Percentiles rank a stretch among this genome's conserved stretches.
Conservation (phyloP, 2,888 invertebrate species). For the Myopa testacea region DNA sequence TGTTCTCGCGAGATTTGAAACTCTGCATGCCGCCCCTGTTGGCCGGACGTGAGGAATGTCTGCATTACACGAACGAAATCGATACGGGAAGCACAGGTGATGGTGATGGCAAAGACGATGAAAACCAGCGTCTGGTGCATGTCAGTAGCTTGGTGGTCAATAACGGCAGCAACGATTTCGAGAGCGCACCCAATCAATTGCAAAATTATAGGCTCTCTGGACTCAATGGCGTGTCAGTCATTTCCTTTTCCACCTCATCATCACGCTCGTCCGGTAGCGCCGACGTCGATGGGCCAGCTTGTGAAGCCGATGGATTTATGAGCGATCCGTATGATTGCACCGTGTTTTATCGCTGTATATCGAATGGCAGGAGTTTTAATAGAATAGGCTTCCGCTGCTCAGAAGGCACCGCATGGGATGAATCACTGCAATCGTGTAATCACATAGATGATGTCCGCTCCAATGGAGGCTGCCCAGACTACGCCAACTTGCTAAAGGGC, state of each 20-base stretch:
- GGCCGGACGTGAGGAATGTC: slow-evolving; percentile 78
- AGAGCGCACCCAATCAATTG: slow-evolving; percentile 54
- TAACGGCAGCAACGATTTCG: slow-evolving; percentile 48
- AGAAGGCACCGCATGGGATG: slow-evolving; percentile 83
- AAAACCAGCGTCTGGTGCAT: slow-evolving; percentile 46
- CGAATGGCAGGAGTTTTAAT: slow-evolving; percentile 72
- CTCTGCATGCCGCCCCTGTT: slow-evolving; percentile 79
- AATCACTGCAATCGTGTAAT: slow-evolving; percentile 77
- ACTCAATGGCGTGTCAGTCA: slow-evolving; percentile 64
- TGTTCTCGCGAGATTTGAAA: slow-evolving; percentile 77
- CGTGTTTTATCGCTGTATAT: slow-evolving; percentile 83
- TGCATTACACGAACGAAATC: slow-evolving; percentile 67
- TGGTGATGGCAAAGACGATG: slow-evolving; percentile 43
- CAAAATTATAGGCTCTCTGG: slow-evolving; percentile 63
- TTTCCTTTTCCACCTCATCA: slow-evolving; percentile 65
- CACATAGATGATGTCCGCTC: slow-evolving; percentile 75
- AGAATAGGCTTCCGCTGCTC: slow-evolving; percentile 81
- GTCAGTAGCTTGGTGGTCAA: slow-evolving; percentile 50
- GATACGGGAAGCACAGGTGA: slow-evolving; percentile 49
- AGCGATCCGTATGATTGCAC: slow-evolving; percentile 77
- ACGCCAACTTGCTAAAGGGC: slow-evolving; percentile 47
- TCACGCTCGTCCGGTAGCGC: slow-evolving; percentile 55
- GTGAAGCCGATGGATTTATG: slow-evolving; percentile 78
- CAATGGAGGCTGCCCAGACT: slow-evolving; percentile 68
- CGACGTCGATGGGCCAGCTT: slow-evolving; percentile 62